Percentiles rank a stretch among this genome's conserved stretches.
These are phyloP conservation scores for Athripsodes cinereus DNA, from an alignment of 2,888 invertebrate species.

Conservation along the genomic window DNA sequence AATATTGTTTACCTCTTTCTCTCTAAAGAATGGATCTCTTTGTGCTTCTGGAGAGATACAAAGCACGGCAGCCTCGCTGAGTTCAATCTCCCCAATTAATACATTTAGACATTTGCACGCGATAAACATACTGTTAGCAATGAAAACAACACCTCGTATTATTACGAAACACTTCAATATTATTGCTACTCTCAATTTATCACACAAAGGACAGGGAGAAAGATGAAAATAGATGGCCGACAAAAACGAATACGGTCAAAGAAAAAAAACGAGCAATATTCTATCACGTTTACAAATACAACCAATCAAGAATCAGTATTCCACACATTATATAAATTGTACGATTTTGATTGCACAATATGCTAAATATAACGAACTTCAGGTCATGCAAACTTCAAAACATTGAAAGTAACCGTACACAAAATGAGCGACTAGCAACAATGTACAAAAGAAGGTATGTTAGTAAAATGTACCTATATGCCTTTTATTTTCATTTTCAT, in stretches of 20 bases:
- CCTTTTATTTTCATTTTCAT: too few species aligned
- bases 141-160: conserved; percentile 14
- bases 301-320: too few species aligned
- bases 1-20: conserved; percentile 58
- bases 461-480: too few species aligned
- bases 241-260: conserved; percentile 9
- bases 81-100: conserved; percentile 52
- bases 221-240: conserved; percentile 18
- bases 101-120: conserved; percentile 76
- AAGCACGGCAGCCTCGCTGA: conserved; percentile 51
- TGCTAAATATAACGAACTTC: background rate
- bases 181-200: conserved; percentile 14
- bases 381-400: too few species aligned
- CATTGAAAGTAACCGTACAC: too few species aligned
- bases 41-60: conserved; percentile 53
- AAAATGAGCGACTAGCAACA: too few species aligned
- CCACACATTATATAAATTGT: too few species aligned
- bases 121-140: conserved; percentile 25
- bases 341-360: too few species aligned
- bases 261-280: too few species aligned
- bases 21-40: conserved; percentile 60
- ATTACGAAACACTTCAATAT: conserved; percentile 19
- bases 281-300: too few species aligned
- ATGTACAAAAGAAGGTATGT: too few species aligned
- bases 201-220: conserved; percentile 14